phyloP scores from a whole-genome alignment of 2,113 vertebrate genomes.

The Caranx ignobilis region DNA sequence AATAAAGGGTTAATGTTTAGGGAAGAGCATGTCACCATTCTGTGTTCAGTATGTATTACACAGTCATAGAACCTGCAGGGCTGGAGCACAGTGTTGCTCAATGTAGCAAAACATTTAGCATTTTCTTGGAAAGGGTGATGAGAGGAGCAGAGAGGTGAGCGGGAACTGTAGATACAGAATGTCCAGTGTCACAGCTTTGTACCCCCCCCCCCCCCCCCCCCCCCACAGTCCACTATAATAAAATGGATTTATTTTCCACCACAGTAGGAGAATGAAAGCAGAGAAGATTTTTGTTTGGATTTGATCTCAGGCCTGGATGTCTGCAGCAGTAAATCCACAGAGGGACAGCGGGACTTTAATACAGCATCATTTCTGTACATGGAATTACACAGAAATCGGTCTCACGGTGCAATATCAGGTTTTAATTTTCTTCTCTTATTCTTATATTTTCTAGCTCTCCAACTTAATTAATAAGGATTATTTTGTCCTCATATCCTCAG shows the following conservation, averaged over 20 bases:
- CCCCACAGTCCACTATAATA: neutral
- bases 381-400: neutral
- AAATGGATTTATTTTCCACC: conserved; percentile 29
- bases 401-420: neutral
- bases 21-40: neutral
- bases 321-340: conserved; percentile 12
- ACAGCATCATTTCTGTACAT: neutral
- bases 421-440: neutral
- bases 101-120: conserved; percentile 24
- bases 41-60: conserved; percentile 28
- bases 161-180: neutral
- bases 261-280: conserved; percentile 7
- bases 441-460: neutral
- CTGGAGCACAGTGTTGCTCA: conserved; percentile 30
- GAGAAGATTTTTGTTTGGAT: neutral
- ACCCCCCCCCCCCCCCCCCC: neutral
- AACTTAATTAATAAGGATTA: neutral
- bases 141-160: neutral
- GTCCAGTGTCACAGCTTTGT: neutral
- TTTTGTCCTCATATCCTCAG: neutral
- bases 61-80: conserved; percentile 20
- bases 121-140: conserved; percentile 49
- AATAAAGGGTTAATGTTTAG: neutral
- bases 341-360: neutral
- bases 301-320: neutral